A percentile compares a stretch with the other conserved stretches of the same genome.
phyloP scores from a whole-genome alignment of 2,797 vertebrate genomes.

The Catharus ustulatus region DNA sequence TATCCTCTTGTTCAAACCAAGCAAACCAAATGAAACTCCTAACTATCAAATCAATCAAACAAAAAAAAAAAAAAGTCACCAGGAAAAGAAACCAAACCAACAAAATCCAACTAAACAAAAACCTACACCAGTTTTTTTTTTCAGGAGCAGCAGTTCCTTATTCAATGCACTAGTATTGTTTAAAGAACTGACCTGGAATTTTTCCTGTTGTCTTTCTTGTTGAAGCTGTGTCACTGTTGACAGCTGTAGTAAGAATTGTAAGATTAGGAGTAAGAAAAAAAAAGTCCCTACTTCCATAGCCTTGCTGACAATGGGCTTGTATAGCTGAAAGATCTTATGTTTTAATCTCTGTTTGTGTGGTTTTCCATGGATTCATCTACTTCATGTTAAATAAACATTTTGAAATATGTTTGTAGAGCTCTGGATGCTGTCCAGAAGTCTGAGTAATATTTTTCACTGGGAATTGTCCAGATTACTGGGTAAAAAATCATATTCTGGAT shows the following conservation, averaged over 20 bases:
- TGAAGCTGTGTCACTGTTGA: not conserved
- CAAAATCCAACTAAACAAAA: not conserved
- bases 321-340: not conserved
- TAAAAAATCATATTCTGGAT: not conserved
- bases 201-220: not conserved
- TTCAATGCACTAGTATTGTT: not conserved
- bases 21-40: fast-evolving
- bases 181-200: not conserved
- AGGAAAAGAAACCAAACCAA: not conserved
- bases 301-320: not conserved
- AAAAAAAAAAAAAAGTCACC: not conserved
- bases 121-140: fast-evolving
- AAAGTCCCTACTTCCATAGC: fast-evolving
- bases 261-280: not conserved
- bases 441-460: not conserved
- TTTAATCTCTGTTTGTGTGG: not conserved
- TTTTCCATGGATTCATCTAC: not conserved
- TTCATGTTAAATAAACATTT: not conserved
- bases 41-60: fast-evolving
- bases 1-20: not conserved
- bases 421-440: not conserved
- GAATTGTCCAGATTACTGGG: not conserved
- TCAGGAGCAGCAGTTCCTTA: not conserved
- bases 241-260: not conserved
- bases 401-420: not conserved